Evolutionary conservation across 2,888 invertebrate genomes (phyloP), one percentile per base, ranked within the genome.

Genomic region (Sacculina carcini): DNA sequence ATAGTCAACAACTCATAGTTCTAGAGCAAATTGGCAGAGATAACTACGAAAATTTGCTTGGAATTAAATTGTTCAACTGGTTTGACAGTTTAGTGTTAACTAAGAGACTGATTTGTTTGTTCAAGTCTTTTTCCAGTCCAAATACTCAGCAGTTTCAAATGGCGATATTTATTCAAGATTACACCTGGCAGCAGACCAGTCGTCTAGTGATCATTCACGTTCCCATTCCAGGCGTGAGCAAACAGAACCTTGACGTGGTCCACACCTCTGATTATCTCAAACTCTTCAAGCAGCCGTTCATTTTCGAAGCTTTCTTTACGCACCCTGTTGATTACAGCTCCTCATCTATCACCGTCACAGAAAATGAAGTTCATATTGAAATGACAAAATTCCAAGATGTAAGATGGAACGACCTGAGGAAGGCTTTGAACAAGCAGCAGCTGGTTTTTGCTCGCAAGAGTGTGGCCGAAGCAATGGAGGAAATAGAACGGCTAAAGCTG

Each of bases 101-200:
- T n/a, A n/a, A n/a, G n/a, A n/a, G n/a, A n/a, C n/a, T n/a, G n/a
- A n/a, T n/a, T n/a, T n/a, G n/a, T n/a, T n/a, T n/a, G n/a, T n/a
- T n/a, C n/a, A n/a, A n/a, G n/a, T n/a, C n/a, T n/a, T n/a, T n/a
- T n/a, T n/a, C n/a, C n/a, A n/a, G n/a, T n/a, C n/a, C n/a, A n/a
- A n/a, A n/a, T n/a, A n/a, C n/a, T n/a, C n/a, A n/a, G n/a, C n/a
- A n/a, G n/a, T n/a, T n/a, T n/a, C n/a, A n/a, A n/a, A 79, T 80
- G 79, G 77, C 79, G n/a, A 73, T 80, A 57, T 58, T 79, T 57
- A 69, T 84, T 1, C 78, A 77, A 67, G 76, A 82, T 67, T 78
- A 70, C 60, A 72, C 71, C 34, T 85, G 84, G 84, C 73, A 73
- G 36, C 80, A 85, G 68, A 76, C 76, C 2, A 66, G 69, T 14